These are phyloP conservation scores for Drosophila cognata DNA, from an alignment of 2,888 invertebrate genomes.

Conservation along the genomic window DNA sequence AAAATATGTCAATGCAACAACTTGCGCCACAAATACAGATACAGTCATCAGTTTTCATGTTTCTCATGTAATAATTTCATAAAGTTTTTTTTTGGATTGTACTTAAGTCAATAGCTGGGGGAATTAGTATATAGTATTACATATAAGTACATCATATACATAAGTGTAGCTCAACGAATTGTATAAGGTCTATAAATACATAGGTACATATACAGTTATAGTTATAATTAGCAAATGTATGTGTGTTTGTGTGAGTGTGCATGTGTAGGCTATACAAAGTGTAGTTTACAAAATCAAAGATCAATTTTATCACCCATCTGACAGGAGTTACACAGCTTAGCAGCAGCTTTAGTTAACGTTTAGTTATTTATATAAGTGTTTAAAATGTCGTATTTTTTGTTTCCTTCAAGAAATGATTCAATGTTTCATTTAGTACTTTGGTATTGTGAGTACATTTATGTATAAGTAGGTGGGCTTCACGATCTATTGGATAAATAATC, in stretches of 20 bases:
- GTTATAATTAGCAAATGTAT: slow-evolving; percentile 17
- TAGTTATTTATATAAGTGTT: slow-evolving; percentile 16
- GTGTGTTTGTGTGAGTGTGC: slow-evolving; percentile 17
- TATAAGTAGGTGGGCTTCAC: slow-evolving; percentile 71
- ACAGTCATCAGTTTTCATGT: slow-evolving; percentile 61
- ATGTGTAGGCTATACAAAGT: slow-evolving; percentile 42
- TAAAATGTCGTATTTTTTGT: slow-evolving; percentile 28
- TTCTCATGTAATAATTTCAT: slow-evolving; percentile 49
- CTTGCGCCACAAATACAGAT: slow-evolving; percentile 59
- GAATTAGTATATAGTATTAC: slow-evolving; percentile 30
- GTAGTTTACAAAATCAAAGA: slow-evolving; percentile 59
- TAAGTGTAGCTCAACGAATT: slow-evolving; percentile 33
- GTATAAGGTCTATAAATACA: slow-evolving; percentile 52
- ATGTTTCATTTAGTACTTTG: slow-evolving; percentile 57
- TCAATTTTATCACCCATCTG: slow-evolving; percentile 84
- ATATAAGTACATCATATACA: slow-evolving; percentile 24
- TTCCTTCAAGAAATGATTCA: slow-evolving; percentile 23
- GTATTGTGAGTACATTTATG: slow-evolving; percentile 55
- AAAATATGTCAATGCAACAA: slow-evolving; percentile 59
- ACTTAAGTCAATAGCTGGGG: slow-evolving; percentile 54
- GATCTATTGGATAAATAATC: slow-evolving; percentile 34
- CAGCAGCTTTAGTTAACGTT: slow-evolving; percentile 52
- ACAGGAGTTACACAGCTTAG: slow-evolving; percentile 84
- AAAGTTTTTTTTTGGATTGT: slow-evolving; percentile 43
- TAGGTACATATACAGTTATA: slow-evolving; percentile 39